Percentiles rank a stretch among this genome's conserved stretches.
These are phyloP conservation scores for Palythoa grandiflora DNA, from an alignment of 92 coral and sea anemone species.

Conservation along the genomic window DNA sequence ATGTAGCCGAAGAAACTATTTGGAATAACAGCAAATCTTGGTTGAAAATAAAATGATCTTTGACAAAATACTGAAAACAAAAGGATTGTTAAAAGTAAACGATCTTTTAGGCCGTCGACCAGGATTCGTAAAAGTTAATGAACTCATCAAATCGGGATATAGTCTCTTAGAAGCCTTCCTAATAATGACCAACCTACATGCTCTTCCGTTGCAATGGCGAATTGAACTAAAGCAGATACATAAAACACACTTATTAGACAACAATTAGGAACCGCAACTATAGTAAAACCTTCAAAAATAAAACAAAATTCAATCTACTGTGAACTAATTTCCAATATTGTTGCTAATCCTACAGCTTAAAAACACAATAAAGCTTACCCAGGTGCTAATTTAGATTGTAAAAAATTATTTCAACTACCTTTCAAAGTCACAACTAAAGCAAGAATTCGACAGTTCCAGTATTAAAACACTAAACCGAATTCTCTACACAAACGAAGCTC, in stretches of 20 bases:
- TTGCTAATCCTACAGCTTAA: not conserved
- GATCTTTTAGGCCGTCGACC: not conserved
- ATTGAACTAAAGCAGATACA: not conserved
- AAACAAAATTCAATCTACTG: not conserved
- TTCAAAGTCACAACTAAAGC: not conserved
- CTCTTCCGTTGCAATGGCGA: not conserved
- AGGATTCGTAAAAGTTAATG: not conserved
- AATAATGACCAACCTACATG: not conserved
- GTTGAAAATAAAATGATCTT: not conserved
- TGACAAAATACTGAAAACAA: not conserved
- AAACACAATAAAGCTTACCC: not conserved
- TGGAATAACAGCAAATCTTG: not conserved
- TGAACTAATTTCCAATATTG: not conserved
- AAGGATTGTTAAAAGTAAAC: not conserved
- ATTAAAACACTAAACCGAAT: not conserved
- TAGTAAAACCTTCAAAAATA: not conserved
- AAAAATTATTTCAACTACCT: not conserved
- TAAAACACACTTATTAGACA: not conserved
- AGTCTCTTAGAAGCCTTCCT: not conserved
- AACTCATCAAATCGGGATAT: not conserved
- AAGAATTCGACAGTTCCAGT: constrained; percentile 5
- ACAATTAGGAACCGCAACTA: not conserved
- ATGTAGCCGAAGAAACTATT: no score
- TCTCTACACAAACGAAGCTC: constrained; percentile 28
- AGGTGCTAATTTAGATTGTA: not conserved